These are phyloP conservation scores for Incurvaria masculella DNA, from an alignment of 2,888 invertebrate species.

Conservation along the genomic window DNA sequence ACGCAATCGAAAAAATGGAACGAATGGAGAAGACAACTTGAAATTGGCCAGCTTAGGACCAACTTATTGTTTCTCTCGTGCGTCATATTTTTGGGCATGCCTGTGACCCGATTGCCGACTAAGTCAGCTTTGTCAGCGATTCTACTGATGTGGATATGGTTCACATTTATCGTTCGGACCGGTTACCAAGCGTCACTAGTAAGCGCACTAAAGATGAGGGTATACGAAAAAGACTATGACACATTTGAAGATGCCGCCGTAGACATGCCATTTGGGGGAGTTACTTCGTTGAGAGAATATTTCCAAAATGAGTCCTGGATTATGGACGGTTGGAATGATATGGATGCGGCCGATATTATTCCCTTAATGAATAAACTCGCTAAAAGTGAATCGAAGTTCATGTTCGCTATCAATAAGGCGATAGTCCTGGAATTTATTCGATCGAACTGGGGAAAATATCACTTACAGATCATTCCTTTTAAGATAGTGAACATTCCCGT, in stretches of 20 bases:
- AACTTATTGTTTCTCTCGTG: neutral
- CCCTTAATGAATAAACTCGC: conserved; percentile 24
- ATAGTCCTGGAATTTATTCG: conserved; percentile 23
- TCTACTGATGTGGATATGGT: conserved; percentile 33
- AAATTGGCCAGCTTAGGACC: neutral
- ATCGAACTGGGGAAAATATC: conserved; percentile 19
- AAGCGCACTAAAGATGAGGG: conserved; percentile 30
- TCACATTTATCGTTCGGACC: conserved; percentile 36
- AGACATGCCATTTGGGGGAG: conserved; percentile 34
- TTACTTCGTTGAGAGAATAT: conserved; percentile 31
- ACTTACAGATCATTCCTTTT: conserved; percentile 29
- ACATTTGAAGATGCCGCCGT: conserved; percentile 30
- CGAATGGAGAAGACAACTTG: neutral
- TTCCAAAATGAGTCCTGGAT: conserved; percentile 28
- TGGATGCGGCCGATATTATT: conserved; percentile 24
- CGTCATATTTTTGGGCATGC: conserved; percentile 1
- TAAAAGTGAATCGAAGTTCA: conserved; percentile 29
- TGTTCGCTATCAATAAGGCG: conserved; percentile 30
- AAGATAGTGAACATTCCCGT: conserved; percentile 27
- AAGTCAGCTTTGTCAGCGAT: neutral
- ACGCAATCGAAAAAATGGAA: neutral
- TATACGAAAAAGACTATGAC: conserved; percentile 25
- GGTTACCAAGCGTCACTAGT: conserved; percentile 39
- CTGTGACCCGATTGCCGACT: neutral
- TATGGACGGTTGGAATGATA: conserved; percentile 27